Percentiles rank a stretch among this genome's conserved stretches.
These are phyloP conservation scores for Dryas iulia DNA, from an alignment of 1,140 invertebrate genomes.

Conservation along the genomic window DNA sequence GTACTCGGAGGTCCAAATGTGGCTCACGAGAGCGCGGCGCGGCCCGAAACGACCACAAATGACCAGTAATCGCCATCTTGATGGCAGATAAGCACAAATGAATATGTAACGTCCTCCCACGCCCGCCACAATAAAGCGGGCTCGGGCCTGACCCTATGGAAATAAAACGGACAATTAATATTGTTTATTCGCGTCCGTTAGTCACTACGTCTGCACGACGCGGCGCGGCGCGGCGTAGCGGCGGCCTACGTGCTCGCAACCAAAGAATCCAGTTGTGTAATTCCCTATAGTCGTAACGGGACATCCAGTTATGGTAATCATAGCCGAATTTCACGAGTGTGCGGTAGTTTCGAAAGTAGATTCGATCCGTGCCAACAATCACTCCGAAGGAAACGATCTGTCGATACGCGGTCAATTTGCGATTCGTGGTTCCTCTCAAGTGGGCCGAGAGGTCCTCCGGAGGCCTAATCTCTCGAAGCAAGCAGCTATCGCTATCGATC, in stretches of 20 bases:
- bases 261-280: constrained; percentile 68
- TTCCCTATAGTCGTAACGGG: constrained; percentile 69
- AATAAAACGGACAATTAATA: constrained; percentile 70
- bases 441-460: constrained; percentile 27
- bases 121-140: constrained; percentile 46
- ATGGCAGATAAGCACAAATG: constrained; percentile 70
- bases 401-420: constrained; percentile 31
- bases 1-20: constrained; percentile 39
- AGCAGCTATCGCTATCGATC: constrained; percentile 78
- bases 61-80: constrained; percentile 55
- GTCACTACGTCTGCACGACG: constrained; percentile 49
- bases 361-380: constrained; percentile 41
- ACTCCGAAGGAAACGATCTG: constrained; percentile 29
- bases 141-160: constrained; percentile 55
- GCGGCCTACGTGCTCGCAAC: constrained; percentile 38
- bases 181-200: constrained; percentile 70
- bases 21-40: constrained; percentile 43
- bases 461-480: constrained; percentile 71
- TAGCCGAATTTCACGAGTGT: constrained; percentile 71
- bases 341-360: constrained; percentile 60
- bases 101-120: constrained; percentile 72
- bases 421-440: constrained; percentile 28
- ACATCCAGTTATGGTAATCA: constrained; percentile 77
- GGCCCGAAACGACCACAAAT: constrained; percentile 54
- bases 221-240: constrained; percentile 39